Conservation (phyloP, 2,113 vertebrate genomes). For the Dasyurus viverrinus region DNA sequence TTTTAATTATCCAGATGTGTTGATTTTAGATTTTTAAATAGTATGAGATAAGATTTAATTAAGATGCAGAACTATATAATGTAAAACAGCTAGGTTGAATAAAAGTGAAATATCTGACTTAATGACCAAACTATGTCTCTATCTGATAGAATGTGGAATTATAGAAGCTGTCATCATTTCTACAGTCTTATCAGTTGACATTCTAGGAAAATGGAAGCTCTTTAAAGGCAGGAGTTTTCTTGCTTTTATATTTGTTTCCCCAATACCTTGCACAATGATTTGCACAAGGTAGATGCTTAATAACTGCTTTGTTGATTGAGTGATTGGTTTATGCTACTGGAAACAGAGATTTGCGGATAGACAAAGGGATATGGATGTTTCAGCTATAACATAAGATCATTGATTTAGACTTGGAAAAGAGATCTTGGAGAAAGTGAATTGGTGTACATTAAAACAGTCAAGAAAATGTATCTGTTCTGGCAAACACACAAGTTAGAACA, state of each 20-base stretch:
- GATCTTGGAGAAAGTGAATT: neutral
- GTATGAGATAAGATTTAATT: neutral
- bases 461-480: neutral
- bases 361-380: neutral
- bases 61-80: neutral
- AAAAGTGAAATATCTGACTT: slow-evolving; percentile 38
- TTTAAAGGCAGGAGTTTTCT: neutral
- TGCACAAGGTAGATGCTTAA: neutral
- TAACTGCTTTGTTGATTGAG: neutral
- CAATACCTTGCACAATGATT: neutral
- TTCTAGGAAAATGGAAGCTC: neutral
- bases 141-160: slow-evolving; percentile 9
- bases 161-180: slow-evolving; percentile 29
- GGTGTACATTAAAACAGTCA: neutral
- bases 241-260: neutral
- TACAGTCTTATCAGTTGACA: neutral
- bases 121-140: neutral
- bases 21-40: slow-evolving; percentile 40
- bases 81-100: slow-evolving; percentile 30
- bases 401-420: neutral
- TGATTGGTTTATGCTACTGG: neutral
- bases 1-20: slow-evolving; percentile 73
- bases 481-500: neutral
- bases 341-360: neutral
- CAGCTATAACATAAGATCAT: neutral